These are phyloP conservation scores for Acanthococcus lagerstroemiae DNA, from an alignment of 2,888 invertebrate genomes.

Conservation along the genomic window DNA sequence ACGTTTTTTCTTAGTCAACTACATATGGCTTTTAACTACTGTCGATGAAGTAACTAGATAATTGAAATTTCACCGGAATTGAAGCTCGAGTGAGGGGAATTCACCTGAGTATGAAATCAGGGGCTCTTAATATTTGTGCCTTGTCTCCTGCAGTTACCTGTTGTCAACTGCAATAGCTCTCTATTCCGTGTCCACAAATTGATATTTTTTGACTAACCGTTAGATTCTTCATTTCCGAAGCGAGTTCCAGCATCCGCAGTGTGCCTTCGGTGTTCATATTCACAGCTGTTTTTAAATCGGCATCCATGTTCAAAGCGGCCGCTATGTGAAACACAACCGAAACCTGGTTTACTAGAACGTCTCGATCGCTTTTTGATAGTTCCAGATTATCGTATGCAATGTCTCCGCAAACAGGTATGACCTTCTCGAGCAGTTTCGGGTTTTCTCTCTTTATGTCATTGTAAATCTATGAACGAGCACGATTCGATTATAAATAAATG, in stretches of 20 bases:
- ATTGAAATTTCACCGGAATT: too few relatives aligned
- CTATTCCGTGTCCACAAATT: neutral
- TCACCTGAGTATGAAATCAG: too few relatives aligned
- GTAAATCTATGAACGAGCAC: slow-evolving; percentile 22
- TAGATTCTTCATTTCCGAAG: slow-evolving; percentile 65
- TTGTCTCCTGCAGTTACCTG: too few relatives aligned
- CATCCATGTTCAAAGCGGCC: slow-evolving; percentile 85
- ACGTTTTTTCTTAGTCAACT: too few relatives aligned
- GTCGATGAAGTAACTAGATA: too few relatives aligned
- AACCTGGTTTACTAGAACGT: slow-evolving; percentile 56
- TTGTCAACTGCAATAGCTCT: too few relatives aligned
- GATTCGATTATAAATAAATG: too few relatives aligned
- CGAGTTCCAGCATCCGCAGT: slow-evolving; percentile 62
- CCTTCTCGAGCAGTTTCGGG: slow-evolving; percentile 60
- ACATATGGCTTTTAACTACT: too few relatives aligned
- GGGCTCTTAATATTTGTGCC: too few relatives aligned
- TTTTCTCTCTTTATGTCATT: slow-evolving; percentile 51
- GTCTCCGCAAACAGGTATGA: slow-evolving; percentile 65
- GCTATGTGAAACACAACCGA: slow-evolving; percentile 85
- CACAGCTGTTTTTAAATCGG: slow-evolving; percentile 74
- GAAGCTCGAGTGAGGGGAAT: too few relatives aligned
- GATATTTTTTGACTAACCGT: slow-evolving; percentile 42
- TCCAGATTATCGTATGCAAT: slow-evolving; percentile 57
- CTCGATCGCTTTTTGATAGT: slow-evolving; percentile 50
- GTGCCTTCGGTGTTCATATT: slow-evolving; percentile 87